Evolutionary conservation across 2,888 invertebrate genomes (phyloP).

Genomic region (Thera obeliscata): DNA sequence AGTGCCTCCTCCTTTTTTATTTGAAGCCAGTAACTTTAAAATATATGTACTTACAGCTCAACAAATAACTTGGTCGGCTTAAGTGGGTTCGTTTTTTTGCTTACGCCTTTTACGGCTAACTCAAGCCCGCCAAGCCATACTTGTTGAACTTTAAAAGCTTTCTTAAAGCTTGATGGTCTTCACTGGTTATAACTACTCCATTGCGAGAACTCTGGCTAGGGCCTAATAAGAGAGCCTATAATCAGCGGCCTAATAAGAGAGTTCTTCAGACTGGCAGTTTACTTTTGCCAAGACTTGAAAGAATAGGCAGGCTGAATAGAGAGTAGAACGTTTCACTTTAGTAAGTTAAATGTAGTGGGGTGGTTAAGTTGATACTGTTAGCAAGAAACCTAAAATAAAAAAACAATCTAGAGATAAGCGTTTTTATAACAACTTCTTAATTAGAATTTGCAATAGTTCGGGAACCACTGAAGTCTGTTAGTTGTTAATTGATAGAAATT

Average conservation of each 20-base stretch:
- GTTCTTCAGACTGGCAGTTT: conserved; percentile 14
- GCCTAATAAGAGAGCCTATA: conserved; percentile 27
- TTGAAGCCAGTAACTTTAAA: too few species aligned
- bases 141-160: background rate
- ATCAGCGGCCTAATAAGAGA: conserved; percentile 22
- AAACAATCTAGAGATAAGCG: background rate
- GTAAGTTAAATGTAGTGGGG: background rate
- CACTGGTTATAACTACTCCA: conserved; percentile 4
- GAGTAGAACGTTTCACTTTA: conserved; percentile 2
- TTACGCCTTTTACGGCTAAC: too few species aligned
- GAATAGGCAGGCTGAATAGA: conserved; percentile 2
- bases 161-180: background rate
- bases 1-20: too few species aligned
- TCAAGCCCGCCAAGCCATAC: too few species aligned
- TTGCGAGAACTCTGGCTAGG: conserved; percentile 10
- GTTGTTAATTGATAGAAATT: too few species aligned
- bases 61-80: too few species aligned
- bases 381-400: background rate
- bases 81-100: too few species aligned
- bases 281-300: conserved; percentile 13
- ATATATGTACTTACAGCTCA: too few species aligned
- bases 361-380: background rate
- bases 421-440: background rate
- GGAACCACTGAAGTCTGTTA: background rate
- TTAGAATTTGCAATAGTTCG: too few species aligned